A percentile compares a stretch with the other conserved stretches of the same genome.
These are phyloP conservation scores for Hephaestus fuliginosus DNA, from an alignment of 2,797 vertebrate species.

Conservation along the genomic window DNA sequence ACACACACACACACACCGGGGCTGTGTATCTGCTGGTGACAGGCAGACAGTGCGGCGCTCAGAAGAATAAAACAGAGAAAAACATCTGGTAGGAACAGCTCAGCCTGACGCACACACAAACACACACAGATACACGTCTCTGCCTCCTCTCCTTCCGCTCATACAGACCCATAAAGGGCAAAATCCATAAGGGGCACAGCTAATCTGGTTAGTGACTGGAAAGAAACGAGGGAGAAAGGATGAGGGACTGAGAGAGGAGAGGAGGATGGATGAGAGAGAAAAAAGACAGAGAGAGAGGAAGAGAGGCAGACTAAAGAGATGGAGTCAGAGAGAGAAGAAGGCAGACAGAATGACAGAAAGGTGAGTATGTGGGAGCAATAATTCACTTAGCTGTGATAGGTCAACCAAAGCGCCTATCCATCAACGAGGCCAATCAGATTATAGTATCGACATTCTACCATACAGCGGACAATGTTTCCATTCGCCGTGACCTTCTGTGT, in stretches of 20 bases:
- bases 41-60: slow-evolving; percentile 74
- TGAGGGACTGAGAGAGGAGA: slow-evolving; percentile 39
- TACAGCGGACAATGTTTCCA: slow-evolving; percentile 69
- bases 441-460: slow-evolving; percentile 78
- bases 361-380: slow-evolving; percentile 79
- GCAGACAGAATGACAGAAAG: slow-evolving; percentile 73
- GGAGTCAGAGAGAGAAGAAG: slow-evolving; percentile 33
- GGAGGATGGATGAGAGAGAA: slow-evolving; percentile 23
- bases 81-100: slow-evolving; percentile 80
- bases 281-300: slow-evolving; percentile 28
- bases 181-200: slow-evolving; percentile 71
- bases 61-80: slow-evolving; percentile 71
- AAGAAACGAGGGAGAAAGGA: slow-evolving; percentile 64
- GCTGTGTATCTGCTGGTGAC: slow-evolving; percentile 76
- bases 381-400: slow-evolving; percentile 83
- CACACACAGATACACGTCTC: slow-evolving; percentile 43
- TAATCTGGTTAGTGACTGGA: slow-evolving; percentile 77
- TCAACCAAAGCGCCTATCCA: slow-evolving; percentile 80
- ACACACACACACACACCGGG: slow-evolving; percentile 11
- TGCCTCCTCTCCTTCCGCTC: slow-evolving; percentile 60
- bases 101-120: slow-evolving; percentile 58
- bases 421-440: slow-evolving; percentile 82
- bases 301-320: slow-evolving; percentile 46
- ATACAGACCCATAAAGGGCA: slow-evolving; percentile 73
- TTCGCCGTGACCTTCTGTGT: slow-evolving; percentile 73